These are phyloP conservation scores for Lampris incognitus DNA, from an alignment of 2,113 vertebrate species.

Conservation along the genomic window DNA sequence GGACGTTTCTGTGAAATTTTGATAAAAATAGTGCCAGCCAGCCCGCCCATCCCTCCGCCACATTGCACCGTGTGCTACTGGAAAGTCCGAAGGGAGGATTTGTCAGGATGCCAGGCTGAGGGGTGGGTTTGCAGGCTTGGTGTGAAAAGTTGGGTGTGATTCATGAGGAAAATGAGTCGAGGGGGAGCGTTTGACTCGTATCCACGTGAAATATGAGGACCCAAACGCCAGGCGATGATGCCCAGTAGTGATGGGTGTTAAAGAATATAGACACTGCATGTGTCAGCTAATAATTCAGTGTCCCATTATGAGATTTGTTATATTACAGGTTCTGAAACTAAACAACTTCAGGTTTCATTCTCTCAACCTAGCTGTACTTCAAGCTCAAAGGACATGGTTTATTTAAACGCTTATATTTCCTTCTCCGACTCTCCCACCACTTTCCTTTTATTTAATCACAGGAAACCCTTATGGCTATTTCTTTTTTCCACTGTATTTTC, in stretches of 20 bases:
- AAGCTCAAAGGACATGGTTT: too few species aligned
- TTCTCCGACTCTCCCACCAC: too few species aligned
- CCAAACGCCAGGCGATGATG: conserved; percentile 3
- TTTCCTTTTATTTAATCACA: too few species aligned
- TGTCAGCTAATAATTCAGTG: background rate
- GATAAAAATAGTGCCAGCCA: conserved; percentile 89
- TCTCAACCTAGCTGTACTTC: too few species aligned
- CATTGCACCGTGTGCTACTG: conserved; percentile 56
- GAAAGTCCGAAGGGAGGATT: conserved; percentile 51
- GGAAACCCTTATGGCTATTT: too few species aligned
- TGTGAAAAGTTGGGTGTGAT: conserved; percentile 66
- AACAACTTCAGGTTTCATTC: too few species aligned
- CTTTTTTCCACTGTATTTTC: too few species aligned
- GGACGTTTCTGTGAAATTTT: conserved; percentile 88
- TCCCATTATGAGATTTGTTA: too few species aligned
- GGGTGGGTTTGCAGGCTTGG: conserved; percentile 59
- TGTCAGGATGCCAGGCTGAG: conserved; percentile 59
- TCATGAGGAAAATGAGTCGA: conserved; percentile 67
- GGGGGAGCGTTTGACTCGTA: conserved; percentile 30
- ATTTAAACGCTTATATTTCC: too few species aligned
- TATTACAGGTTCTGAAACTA: too few species aligned
- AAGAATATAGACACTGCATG: background rate
- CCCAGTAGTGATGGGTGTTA: background rate
- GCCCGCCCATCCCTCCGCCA: conserved; percentile 47
- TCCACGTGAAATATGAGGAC: conserved; percentile 1